These are phyloP conservation scores for Vulpes vulpes DNA, from an alignment of 2,113 vertebrate species.

Conservation along the genomic window DNA sequence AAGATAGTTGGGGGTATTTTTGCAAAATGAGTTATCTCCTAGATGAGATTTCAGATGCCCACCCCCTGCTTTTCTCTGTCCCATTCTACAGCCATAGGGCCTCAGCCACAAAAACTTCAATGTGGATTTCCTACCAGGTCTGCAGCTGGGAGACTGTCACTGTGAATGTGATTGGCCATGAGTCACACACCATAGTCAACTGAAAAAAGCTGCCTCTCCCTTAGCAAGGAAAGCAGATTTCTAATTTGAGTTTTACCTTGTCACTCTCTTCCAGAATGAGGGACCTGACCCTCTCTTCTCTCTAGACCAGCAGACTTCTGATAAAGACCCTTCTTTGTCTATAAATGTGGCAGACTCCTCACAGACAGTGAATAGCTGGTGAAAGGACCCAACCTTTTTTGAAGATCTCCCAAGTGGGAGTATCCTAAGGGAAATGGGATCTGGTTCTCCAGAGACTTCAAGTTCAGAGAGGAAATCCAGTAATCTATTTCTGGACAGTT, in stretches of 20 bases:
- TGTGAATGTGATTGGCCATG: not conserved
- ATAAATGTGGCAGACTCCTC: not conserved
- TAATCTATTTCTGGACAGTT: not conserved
- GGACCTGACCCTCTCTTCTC: not conserved
- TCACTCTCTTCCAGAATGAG: not conserved
- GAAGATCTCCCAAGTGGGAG: not conserved
- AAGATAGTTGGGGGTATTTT: slow-evolving; percentile 4
- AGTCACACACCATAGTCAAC: not conserved
- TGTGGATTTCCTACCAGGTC: not conserved
- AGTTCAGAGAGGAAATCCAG: not conserved
- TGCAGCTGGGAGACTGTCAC: not conserved
- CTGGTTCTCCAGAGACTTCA: not conserved
- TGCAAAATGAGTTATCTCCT: slow-evolving; percentile 30
- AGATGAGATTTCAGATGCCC: not conserved
- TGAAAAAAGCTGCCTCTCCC: not conserved
- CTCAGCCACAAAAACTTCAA: not conserved
- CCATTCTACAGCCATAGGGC: not conserved
- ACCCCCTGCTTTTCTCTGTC: not conserved
- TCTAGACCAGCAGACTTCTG: not conserved
- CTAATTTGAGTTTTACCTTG: not conserved
- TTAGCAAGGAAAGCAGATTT: not conserved
- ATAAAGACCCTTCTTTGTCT: not conserved
- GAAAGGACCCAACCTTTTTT: not conserved
- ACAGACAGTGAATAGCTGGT: not conserved
- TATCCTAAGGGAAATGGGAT: not conserved